Evolutionary conservation across 2,113 vertebrate genomes (phyloP), one percentile per base, ranked within the genome.

Genomic region (Lichenostomus cassidix): DNA sequence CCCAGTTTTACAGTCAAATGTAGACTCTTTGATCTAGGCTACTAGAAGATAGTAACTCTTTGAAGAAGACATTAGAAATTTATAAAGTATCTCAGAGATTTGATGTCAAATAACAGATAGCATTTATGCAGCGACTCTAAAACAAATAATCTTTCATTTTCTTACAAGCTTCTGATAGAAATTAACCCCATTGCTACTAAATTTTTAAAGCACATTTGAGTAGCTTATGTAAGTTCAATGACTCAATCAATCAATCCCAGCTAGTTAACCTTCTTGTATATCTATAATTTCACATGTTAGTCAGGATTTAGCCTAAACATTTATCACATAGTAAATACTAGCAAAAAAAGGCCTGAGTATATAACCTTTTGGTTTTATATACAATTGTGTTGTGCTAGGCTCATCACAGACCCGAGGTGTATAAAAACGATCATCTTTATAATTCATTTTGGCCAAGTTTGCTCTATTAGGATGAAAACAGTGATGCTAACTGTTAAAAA

Each of bases 1-100:
- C 9, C 12, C 47, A 81, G 0, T 62, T 55, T 77, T 86, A 70
- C 28, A 83, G n/a, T 63, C 50, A 95, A 21, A 86, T 21, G 9
- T 19, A 80, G 39, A 80, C 42, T 65, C 37, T 25, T 90, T 59
- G 29, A 90, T 81, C 29, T 56, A 70, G n/a, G 7, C 59, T 86
- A 53, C 63, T 52, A 52, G 59, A 55, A 83, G 52, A 83, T 4
- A 59, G 44, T 14, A 81, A 47, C 3, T 33, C 60, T 92, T 86
- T 71, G 59, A 92, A 90, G 37, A 80, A 33, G 33, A 89, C 42
- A 56, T 74, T 55, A 81, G 39, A 77, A 88, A 90, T 86, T 42
- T 74, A 62, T 58, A 12, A 79, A 90, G 37, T 25, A 59, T 81
- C 53, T 82, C 53, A 68, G 41, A 37, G 31, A 53, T 53, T 27